These are phyloP conservation scores for Sus scrofa DNA, from an alignment of 2,113 vertebrate species.

Conservation along the genomic window DNA sequence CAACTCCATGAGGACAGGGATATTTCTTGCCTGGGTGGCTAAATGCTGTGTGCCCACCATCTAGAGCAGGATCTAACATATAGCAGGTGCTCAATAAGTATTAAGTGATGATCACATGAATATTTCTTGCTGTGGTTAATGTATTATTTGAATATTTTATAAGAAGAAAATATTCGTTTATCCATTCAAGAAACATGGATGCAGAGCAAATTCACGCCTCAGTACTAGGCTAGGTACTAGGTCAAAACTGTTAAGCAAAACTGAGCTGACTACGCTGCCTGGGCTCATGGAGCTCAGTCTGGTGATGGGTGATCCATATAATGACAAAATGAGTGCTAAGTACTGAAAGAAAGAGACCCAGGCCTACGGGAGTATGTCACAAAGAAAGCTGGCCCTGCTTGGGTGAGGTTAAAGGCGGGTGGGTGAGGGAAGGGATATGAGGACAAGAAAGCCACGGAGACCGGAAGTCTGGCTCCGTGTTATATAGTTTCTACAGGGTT, in stretches of 20 bases:
- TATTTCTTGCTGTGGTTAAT: neutral
- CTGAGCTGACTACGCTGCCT: neutral
- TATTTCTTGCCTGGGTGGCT: neutral
- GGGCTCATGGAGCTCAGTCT: neutral
- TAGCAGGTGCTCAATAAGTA: neutral
- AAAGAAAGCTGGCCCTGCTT: neutral
- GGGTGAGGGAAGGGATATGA: neutral
- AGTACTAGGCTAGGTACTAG: neutral
- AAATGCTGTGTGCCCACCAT: neutral
- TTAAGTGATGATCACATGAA: neutral
- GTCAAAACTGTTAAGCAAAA: neutral
- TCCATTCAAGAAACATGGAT: neutral
- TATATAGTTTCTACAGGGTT: neutral
- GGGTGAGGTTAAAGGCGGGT: neutral
- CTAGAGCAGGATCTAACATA: neutral
- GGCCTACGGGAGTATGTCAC: neutral
- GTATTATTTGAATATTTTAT: neutral
- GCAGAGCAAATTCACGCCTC: neutral
- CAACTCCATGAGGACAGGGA: neutral
- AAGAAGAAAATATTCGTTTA: constrained; percentile 11
- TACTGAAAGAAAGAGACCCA: neutral
- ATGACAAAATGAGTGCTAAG: neutral
- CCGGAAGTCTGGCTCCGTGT: neutral
- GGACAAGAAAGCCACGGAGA: neutral
- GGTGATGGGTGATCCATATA: neutral